These are phyloP conservation scores for Xylota sylvarum DNA, from an alignment of 2,888 invertebrate species.

Conservation along the genomic window DNA sequence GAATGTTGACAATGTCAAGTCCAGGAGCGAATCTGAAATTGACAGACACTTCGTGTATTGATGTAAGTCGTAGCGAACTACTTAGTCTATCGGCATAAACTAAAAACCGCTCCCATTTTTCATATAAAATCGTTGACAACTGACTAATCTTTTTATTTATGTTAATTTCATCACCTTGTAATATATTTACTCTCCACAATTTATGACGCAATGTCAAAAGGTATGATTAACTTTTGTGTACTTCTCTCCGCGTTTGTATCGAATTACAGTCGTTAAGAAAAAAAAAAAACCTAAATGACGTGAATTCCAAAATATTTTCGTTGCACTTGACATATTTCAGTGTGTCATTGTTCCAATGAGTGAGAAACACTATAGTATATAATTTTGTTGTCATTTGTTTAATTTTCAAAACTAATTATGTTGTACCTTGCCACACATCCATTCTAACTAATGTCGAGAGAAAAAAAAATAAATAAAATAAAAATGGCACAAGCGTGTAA, in stretches of 20 bases:
- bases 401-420: neutral
- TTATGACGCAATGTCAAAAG: neutral
- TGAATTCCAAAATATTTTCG: constrained; percentile 4
- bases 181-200: neutral
- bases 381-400: neutral
- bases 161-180: neutral
- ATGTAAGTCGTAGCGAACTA: too few relatives aligned
- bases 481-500: constrained; percentile 4
- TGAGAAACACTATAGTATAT: neutral
- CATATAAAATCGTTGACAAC: neutral
- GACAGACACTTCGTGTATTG: too few relatives aligned
- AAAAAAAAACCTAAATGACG: neutral
- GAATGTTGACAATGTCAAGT: too few relatives aligned
- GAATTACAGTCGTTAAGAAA: constrained; percentile 1
- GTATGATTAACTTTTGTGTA: neutral
- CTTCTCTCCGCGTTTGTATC: neutral
- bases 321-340: constrained; percentile 2
- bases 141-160: neutral
- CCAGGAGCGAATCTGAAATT: too few relatives aligned
- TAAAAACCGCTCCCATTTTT: too few relatives aligned
- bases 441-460: neutral
- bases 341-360: constrained; percentile 7
- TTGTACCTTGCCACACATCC: neutral
- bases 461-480: neutral
- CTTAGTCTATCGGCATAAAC: too few relatives aligned